Base-by-base conservation (phyloP, 2,113 vertebrate species). In the Brevimyrus niger region DNA sequence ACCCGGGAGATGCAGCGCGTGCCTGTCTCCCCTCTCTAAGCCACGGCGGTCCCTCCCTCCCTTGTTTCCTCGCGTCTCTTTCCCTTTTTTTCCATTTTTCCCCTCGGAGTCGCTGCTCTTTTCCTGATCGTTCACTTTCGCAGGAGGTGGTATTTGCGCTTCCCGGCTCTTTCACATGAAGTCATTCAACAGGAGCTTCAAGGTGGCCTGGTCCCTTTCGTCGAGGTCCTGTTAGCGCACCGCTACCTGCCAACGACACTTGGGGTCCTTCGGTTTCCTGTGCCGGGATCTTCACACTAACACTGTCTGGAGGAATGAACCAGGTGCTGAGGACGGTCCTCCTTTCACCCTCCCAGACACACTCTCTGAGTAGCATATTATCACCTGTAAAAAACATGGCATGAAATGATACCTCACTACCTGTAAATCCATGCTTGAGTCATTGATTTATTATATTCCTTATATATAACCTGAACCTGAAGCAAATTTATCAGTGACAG, bases 1-100 rank as follows among this genome's bases (percentile, higher is more conserved):
- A 95, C 95, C 94, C 96, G 94, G 92, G 94, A 96, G 94, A 95
- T 91, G 90, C 92, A 90, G 89, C 92, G 91, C 94, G 93, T 94
- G 94, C 93, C 88, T 89, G 55, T 50, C 89, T 27, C 44, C 91
- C 92, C 89, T 19, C 87, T 92, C 61, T 31, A 31, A 69, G 27
- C 61, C 91, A 88, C 91, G n/a, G 90, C 89, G 87, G 86, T 35
- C 89, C 89, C 89, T 91, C n/a, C 89, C 90, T 58, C 21, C 87
- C 91, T 91, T 84, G 0, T 44, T 87, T 19, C 83, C 69, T 91
- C 91, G 88, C 92, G 91, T 90, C 89, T 86, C n/a, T 92, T 89
- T 93, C 91, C 92, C 89, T 65, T 91, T 91, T 89, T 89, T 90
- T 44, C 82, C 92, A 91, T 27, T 86, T 83, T 35, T 91, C 87